Evolutionary conservation across 2,888 invertebrate genomes (phyloP).

Genomic region (Criorhina ranunculi): DNA sequence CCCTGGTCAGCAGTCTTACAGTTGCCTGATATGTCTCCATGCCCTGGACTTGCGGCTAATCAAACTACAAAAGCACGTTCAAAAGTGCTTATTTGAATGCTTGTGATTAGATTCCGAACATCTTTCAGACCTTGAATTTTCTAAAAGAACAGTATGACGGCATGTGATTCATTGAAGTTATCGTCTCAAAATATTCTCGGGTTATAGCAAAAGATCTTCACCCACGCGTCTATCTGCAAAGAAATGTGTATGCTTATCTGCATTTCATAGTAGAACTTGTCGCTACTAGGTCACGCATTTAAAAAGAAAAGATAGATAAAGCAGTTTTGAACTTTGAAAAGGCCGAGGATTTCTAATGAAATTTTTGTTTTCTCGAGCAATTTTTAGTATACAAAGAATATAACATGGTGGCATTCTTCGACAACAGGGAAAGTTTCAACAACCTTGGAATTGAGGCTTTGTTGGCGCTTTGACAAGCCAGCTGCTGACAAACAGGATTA

Average conservation of each 20-base stretch:
- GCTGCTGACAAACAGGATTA: too few species aligned
- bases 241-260: slow-evolving; percentile 33
- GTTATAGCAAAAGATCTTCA: slow-evolving; percentile 32
- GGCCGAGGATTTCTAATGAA: too few species aligned
- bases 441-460: too few species aligned
- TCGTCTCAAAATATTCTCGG: slow-evolving; percentile 3
- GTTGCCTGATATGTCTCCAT: too few species aligned
- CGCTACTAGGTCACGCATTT: neutral
- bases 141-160: neutral
- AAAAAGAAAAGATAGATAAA: neutral
- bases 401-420: too few species aligned
- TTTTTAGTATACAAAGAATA: too few species aligned
- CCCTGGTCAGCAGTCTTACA: too few species aligned
- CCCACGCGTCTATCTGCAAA: slow-evolving; percentile 24
- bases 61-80: too few species aligned
- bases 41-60: too few species aligned
- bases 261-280: neutral
- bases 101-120: neutral
- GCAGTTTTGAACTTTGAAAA: neutral
- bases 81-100: neutral
- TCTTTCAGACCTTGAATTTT: neutral
- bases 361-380: too few species aligned
- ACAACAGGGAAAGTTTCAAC: too few species aligned
- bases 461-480: too few species aligned
- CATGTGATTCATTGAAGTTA: slow-evolving; percentile 22